A percentile compares a stretch with the other conserved stretches of the same genome.
Conservation (phyloP, 2,888 invertebrate species). For the Sinotaia quadrata region DNA sequence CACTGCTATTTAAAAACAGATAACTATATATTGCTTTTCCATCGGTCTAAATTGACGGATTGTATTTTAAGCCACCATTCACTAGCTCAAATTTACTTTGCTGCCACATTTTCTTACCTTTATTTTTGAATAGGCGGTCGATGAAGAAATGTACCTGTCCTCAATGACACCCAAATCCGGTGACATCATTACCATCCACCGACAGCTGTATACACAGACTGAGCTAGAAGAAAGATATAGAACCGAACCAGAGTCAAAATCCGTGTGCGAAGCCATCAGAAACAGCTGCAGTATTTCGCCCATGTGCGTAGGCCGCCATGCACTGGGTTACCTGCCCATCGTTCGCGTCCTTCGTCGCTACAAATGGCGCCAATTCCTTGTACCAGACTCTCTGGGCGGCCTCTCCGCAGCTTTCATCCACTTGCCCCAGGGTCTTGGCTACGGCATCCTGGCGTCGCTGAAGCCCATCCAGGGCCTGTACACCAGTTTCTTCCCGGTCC, state of each 20-base stretch:
- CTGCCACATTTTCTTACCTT: no score
- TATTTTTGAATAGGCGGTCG: no score
- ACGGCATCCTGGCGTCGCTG: constrained; percentile 59
- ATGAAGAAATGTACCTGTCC: no score
- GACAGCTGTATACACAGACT: neutral
- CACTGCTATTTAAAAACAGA: no score
- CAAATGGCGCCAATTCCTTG: constrained; percentile 34
- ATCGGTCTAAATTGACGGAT: no score
- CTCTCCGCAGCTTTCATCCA: constrained; percentile 63
- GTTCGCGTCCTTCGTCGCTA: constrained; percentile 11
- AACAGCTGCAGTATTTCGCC: neutral
- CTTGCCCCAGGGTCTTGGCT: constrained; percentile 64
- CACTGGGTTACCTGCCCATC: neutral
- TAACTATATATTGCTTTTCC: no score
- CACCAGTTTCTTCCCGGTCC: constrained; percentile 60
- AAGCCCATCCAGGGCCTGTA: constrained; percentile 59
- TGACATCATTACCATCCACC: no score
- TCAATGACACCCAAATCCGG: no score
- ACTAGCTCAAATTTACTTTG: no score
- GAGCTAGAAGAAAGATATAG: neutral
- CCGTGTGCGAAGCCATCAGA: neutral
- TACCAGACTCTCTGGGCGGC: constrained; percentile 59
- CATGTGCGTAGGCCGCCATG: neutral
- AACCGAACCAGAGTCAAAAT: neutral
- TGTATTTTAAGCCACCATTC: no score